Base-by-base conservation (phyloP, 2,797 vertebrate species). In the Sylvilagus floridanus region DNA sequence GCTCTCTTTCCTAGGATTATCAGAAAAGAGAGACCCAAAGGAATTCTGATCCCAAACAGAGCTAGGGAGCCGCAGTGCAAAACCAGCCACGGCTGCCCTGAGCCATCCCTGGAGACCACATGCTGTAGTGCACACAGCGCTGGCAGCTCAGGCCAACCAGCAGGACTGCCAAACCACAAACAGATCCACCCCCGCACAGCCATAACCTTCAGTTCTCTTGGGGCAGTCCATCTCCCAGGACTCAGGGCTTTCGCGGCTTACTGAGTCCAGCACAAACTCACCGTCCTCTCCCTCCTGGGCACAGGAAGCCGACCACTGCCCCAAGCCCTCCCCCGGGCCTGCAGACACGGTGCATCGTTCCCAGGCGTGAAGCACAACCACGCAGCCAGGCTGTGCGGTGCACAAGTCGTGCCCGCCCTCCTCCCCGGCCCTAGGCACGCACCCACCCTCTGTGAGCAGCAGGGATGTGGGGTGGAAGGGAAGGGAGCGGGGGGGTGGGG, bases 301-400 rank as follows among this genome's bases (percentile, higher is more conserved):
- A 54, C 83, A 47, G 71, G 71, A 82, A 92, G 83, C 62, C 71
- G 73, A 82, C 57, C 57, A n/a, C 50, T 5, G 17, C 47, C 79
- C 92, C 95, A 94, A 62, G 37, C 92, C 95, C 90, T 68, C 42
- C 47, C 90, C 4, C 0, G 32, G 96, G 84, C 94, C 87, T 86
- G 84, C 89, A 96, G 85, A 90, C 84, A 82, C 85, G 30, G 14
- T 54, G 91, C 72, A 1, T 82, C 72, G 1, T 82, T 50, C 78
- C 94, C 16, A 96, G 91, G 91, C 13, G 2, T 93, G 96, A 95
- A 90, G 93, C 47, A 2, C 71, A 75, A 90, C 92, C 94, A 84
- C 91, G 81, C 1, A 92, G 94, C 91, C 94, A 95, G 91, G 73
- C 30, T 21, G 63, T 78, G 52, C 37, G 86, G 83, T 71, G 37